A percentile compares a stretch with the other conserved stretches of the same genome.
phyloP scores from a whole-genome alignment of 2,797 vertebrate genomes.

The Novumbra hubbsi region DNA sequence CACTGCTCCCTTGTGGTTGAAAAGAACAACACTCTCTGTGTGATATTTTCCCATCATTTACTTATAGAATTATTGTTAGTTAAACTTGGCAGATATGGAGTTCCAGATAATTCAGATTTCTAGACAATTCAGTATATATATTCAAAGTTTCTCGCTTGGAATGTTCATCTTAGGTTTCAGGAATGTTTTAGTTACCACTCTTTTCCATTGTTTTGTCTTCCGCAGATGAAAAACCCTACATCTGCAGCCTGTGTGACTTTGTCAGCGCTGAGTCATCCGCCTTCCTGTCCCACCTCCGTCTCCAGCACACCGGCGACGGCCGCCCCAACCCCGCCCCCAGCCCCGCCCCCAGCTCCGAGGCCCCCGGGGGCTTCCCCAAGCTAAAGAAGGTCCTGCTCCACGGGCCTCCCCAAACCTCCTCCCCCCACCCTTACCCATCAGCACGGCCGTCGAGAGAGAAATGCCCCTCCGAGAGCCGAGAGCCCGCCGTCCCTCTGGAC shows the following conservation, averaged over 20 bases:
- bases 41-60: neutral
- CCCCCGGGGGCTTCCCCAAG: constrained; percentile 54
- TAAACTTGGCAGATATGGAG: neutral
- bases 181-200: neutral
- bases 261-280: constrained; percentile 63
- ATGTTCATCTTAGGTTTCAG: neutral
- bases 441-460: constrained; percentile 31
- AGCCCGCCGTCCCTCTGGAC: constrained; percentile 56
- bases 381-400: constrained; percentile 63
- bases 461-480: neutral
- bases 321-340: constrained; percentile 37
- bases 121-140: neutral
- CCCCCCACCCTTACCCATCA: constrained; percentile 42
- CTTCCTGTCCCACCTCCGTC: constrained; percentile 66
- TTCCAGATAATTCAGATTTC: neutral
- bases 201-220: constrained; percentile 35
- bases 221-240: constrained; percentile 81
- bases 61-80: neutral
- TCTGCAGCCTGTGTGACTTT: constrained; percentile 75
- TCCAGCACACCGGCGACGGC: constrained; percentile 57
- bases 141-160: neutral
- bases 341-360: constrained; percentile 46
- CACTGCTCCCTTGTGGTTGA: constrained; percentile 62
- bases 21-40: constrained; percentile 27
- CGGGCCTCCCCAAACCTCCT: constrained; percentile 34